Percentiles rank a stretch among this genome's conserved stretches.
Conservation (phyloP, 2,113 vertebrate species). For the Apodemus speciosus region DNA sequence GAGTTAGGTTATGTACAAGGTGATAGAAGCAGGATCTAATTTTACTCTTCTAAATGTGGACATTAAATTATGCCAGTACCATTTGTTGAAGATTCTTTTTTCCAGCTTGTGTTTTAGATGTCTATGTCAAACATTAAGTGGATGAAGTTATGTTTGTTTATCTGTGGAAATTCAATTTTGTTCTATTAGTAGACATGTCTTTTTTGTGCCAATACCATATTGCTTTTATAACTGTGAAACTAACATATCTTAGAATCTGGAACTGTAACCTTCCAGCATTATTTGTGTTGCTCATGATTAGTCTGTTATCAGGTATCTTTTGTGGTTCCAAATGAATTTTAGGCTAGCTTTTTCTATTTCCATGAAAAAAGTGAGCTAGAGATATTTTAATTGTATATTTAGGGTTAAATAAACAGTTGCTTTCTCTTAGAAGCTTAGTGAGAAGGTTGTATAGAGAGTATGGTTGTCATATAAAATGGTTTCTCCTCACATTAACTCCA, state of each 20-base stretch:
- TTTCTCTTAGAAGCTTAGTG: not conserved
- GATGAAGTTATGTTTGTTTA: not conserved
- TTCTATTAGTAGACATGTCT: not conserved
- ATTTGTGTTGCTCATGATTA: not conserved
- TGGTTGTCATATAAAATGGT: not conserved
- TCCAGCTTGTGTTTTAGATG: not conserved
- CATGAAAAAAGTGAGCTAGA: not conserved
- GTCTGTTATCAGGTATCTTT: not conserved
- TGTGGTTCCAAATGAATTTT: not conserved
- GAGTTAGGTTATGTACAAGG: not conserved
- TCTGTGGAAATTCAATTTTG: too few relatives aligned
- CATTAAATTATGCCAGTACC: not conserved
- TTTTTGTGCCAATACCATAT: not conserved
- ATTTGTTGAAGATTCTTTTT: not conserved
- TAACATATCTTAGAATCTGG: not conserved
- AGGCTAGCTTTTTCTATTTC: not conserved
- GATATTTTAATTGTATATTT: not conserved
- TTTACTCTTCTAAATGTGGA: not conserved
- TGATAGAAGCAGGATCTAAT: too few relatives aligned
- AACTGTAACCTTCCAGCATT: not conserved
- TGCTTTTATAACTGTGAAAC: not conserved
- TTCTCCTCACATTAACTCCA: not conserved
- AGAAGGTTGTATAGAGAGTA: not conserved
- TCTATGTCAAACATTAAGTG: not conserved
- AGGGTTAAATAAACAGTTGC: not conserved